Percentiles rank a stretch among this genome's conserved stretches.
Evolutionary conservation across 2,113 vertebrate species (phyloP).

Genomic region (Nipponia nippon): DNA sequence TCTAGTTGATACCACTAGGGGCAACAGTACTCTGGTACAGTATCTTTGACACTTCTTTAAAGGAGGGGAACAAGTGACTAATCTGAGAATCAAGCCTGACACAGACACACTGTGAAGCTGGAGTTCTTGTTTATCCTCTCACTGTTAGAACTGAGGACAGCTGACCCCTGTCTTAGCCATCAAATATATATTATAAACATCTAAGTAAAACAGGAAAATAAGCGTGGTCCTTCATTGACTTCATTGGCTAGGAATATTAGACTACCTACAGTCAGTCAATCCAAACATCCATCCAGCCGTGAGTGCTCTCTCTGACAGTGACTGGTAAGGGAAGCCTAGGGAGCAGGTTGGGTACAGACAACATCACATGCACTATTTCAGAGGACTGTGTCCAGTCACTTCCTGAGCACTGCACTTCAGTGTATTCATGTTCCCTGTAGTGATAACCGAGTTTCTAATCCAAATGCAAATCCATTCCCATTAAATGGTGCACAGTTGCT

Average conservation of each 20-base stretch:
- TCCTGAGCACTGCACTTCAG: background rate
- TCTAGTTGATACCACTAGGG: background rate
- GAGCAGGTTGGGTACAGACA: background rate
- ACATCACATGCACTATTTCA: background rate
- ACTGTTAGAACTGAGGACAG: background rate
- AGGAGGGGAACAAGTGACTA: fast-evolving
- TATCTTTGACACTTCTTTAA: background rate
- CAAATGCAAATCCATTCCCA: background rate
- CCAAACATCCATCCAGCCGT: background rate
- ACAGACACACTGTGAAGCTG: fast-evolving
- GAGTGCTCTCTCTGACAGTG: background rate
- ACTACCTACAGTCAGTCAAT: background rate
- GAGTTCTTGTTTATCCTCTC: background rate
- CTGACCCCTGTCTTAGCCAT: background rate
- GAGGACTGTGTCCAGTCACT: too few species aligned
- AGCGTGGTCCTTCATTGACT: background rate
- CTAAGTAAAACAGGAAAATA: background rate
- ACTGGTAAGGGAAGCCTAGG: background rate
- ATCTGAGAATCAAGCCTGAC: fast-evolving
- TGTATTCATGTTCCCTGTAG: background rate
- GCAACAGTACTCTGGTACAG: background rate
- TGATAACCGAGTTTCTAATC: background rate
- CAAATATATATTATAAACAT: background rate
- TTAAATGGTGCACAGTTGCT: background rate
- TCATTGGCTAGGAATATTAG: background rate